phyloP scores from a whole-genome alignment of 2,888 invertebrate genomes.

The Brachylomia viminalis region DNA sequence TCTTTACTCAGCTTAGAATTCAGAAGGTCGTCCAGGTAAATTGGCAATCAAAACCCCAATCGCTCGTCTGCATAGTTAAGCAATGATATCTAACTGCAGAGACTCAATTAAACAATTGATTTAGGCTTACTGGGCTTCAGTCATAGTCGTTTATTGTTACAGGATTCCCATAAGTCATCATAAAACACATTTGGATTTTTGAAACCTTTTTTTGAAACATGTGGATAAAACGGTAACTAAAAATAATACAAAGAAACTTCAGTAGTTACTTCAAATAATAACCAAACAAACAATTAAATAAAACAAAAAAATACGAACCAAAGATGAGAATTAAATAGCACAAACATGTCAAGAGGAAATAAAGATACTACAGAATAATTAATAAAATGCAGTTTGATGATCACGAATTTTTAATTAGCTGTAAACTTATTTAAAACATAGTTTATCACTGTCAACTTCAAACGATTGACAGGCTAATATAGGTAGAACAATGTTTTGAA shows the following conservation, averaged over 20 bases:
- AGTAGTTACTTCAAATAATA: too few relatives aligned
- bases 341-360: neutral
- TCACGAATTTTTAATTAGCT: neutral
- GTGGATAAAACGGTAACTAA: neutral
- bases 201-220: too few relatives aligned
- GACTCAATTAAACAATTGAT: conserved; percentile 23
- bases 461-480: neutral
- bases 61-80: conserved; percentile 35
- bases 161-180: neutral
- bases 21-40: conserved; percentile 47
- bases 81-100: conserved; percentile 12
- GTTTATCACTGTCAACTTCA: neutral
- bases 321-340: neutral
- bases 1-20: conserved; percentile 25
- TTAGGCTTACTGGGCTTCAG: neutral
- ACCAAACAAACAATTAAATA: neutral
- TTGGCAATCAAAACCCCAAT: conserved; percentile 42
- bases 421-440: too few relatives aligned
- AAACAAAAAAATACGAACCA: neutral
- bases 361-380: too few relatives aligned
- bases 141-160: neutral
- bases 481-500: neutral
- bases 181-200: too few relatives aligned
- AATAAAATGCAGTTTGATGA: too few relatives aligned
- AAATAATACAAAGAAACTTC: too few relatives aligned